Evolutionary conservation across 1,140 invertebrate species (phyloP), one percentile per base, ranked within the genome.

Genomic region (Anastrepha ludens): DNA sequence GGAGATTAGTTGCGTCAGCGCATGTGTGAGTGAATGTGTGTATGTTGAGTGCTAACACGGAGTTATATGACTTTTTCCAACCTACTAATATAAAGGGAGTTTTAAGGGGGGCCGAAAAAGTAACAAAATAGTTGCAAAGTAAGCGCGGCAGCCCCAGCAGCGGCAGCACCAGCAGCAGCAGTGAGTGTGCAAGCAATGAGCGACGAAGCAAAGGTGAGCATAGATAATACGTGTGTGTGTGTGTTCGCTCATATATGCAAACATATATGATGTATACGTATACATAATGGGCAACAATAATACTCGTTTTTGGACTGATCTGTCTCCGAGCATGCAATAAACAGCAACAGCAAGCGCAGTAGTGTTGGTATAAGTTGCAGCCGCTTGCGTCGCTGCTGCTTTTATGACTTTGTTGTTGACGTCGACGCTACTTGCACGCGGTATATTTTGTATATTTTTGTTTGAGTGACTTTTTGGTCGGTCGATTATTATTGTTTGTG

Each of bases 401-500:
- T 2, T n/a, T n/a, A 29, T 81, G 74, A 41, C 47, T 81, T 55
- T 17, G 15, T 8, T 50, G 9, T 60, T 3, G 85, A 86, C 59
- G 58, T 44, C 20, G 20, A 62, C 85, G 55, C 8, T 47, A 8
- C 20, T 41, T 29, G 17, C 70, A 47, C 41, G 74, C n/a, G 0
- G 74, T 55, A n/a, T 20, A 81, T 58, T 50, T 60, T 60, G 85
- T 62, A 86, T 86, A 86, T 86, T 50, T 87, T 70, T 86, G 58
- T 87, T 87, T 88, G 88, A 87, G 87, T 88, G 88, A 88, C 88
- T 88, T 88, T 88, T 87, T 87, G 87, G 78, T 87, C 65, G 88
- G 39, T 62, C 65, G 85, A 85, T 78, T 87, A 85, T 87, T 87
- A 86, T 87, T 88, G 87, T 86, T 88, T 78, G 87, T 88, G 88